Conservation (phyloP, 1,140 invertebrate species). For the Aphelenchoides besseyi region DNA sequence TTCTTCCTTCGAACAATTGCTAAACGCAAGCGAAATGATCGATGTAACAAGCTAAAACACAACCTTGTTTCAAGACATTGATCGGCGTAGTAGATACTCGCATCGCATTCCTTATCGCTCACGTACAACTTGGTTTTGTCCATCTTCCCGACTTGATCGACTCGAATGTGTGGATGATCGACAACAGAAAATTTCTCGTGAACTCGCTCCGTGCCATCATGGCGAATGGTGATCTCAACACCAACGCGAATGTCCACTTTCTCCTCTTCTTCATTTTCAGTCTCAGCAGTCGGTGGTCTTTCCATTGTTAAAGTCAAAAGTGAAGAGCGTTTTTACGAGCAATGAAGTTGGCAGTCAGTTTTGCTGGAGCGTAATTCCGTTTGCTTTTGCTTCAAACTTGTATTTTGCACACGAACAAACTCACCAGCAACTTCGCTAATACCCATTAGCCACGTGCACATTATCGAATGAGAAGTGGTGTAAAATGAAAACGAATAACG, state of each 20-base stretch:
- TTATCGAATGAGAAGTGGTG: no score
- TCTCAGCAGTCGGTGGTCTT: neutral
- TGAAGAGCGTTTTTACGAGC: neutral
- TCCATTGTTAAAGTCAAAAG: constrained; percentile 6
- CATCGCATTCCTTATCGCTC: constrained; percentile 5
- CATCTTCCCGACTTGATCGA: neutral
- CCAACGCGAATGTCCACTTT: neutral
- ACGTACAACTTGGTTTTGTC: neutral
- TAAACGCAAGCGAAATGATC: neutral
- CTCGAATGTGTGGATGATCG: neutral
- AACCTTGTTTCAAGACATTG: neutral
- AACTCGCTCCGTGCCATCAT: neutral
- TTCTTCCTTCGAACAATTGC: neutral
- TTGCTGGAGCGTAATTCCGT: neutral
- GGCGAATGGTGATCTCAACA: neutral
- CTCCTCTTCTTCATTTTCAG: neutral
- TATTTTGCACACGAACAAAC: no score
- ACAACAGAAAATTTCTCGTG: neutral
- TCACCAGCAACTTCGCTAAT: no score
- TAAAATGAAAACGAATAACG: no score
- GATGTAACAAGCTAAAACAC: constrained; percentile 4
- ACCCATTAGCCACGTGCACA: no score
- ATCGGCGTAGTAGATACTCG: neutral
- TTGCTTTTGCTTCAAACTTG: neutral
- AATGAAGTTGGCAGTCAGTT: neutral